Base-by-base conservation (phyloP, 2,797 vertebrate genomes). In the Rhinella marina region DNA sequence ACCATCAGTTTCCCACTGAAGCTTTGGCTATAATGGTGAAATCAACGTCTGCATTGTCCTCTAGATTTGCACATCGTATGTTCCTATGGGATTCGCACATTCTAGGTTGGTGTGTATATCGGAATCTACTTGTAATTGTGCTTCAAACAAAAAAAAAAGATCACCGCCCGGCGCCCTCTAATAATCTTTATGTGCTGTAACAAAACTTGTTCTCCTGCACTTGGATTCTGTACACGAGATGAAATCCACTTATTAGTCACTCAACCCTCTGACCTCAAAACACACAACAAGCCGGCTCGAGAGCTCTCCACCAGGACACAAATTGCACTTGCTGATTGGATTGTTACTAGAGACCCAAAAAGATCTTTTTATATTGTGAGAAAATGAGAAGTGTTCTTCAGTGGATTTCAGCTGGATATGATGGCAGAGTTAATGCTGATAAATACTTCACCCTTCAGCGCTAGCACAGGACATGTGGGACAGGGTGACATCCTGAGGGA, bases 201-300 rank as follows among this genome's bases (percentile, higher is more conserved):
- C 14, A 2, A 86, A 70, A 80, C n/a, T 29, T 77, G 76, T 80
- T 86, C 56, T 29, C 16, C 68, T 16, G 10, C 2, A n/a, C 70
- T 61, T 52, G 32, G 29, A 48, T 85, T 52, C 66, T 70, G 16
- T 78, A 13, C 59, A 85, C 54, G n/a, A 78, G 54, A 17, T 14
- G 3, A 56, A 50, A 32, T 29, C 23, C 17, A 7, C n/a, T 5
- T 57, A 29, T 48, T 48, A 59, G 70, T 75, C 57, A 41, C 50
- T 79, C 17, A 80, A 57, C 50, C 76, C 59, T 23, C 56, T 82
- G 78, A 87, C 86, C 86, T 82, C 64, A 75, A 87, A 82, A 54
- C 72, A 82, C 7, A 75, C 61, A 81, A 62, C 52, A 52, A 59
- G 64, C 16, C 29, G 70, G n/a, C 52, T 82, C 32, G 16, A 87